Base-by-base conservation (phyloP, 1,140 invertebrate species). In the Meloidogyne floridensis region DNA sequence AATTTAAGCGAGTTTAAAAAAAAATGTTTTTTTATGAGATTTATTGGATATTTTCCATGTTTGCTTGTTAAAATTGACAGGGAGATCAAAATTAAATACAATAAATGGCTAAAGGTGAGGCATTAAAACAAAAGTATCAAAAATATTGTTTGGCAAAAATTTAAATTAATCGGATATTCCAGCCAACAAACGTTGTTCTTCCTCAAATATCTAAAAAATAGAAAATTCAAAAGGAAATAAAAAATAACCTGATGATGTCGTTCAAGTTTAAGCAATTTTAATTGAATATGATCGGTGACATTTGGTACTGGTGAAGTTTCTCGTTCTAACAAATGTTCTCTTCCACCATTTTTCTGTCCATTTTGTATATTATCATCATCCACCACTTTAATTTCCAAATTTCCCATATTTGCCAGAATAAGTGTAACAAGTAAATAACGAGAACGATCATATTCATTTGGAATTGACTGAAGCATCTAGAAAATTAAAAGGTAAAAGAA, bases 371-470 rank as follows among this genome's bases (percentile, higher is more conserved):
- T n/a, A 18, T 8, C 59, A 72, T 18, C 76, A 47, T 53, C 53
- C 4, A 42, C 65, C 3, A 71, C 20, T 20, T 72, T 80, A 9
- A 86, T 71, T 72, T 80, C 69, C 10, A 86, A 75, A 74, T 86
- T 86, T 70, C 75, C 65, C 42, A 80, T 80, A 70, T 86, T 86
- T 8, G 85, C 81, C 76, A 86, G 65, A 32, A 86, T 82, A 9
- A 86, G 84, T 10, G 75, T 72, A 3, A 85, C 78, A n/a, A 86
- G 85, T 65, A 86, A 76, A 81, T 85, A 86, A 13, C 85, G 84
- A 72, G 80, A 77, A 51, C 80, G 76, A n/a, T 86, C 83, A 71
- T 84, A 86, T 54, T 84, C 76, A 53, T 80, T 32, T 18, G 80
- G 74, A 9, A 80, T 32, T 75, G 59, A 32, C 15, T 15, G 8